Conservation (phyloP, 2,797 vertebrate species). For the Hipposideros larvatus region DNA sequence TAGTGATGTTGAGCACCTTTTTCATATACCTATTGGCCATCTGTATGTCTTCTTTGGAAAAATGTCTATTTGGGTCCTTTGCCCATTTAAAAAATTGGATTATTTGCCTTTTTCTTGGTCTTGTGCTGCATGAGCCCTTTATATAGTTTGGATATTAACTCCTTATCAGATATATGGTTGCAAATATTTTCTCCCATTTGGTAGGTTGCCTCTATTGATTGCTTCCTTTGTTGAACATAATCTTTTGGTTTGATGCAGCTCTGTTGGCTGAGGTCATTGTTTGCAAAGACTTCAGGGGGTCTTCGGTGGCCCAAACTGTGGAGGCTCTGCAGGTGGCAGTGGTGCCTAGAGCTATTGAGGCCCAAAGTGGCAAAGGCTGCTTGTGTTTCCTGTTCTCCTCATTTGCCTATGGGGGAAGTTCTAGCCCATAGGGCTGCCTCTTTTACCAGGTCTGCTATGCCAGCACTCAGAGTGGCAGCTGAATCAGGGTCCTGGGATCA, state of each 20-base stretch:
- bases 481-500: background rate
- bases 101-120: background rate
- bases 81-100: background rate
- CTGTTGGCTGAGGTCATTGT: background rate
- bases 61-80: background rate
- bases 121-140: background rate
- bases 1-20: background rate
- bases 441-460: background rate
- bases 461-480: background rate
- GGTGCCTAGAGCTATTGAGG: too few relatives aligned
- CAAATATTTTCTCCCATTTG: background rate
- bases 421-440: background rate
- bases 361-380: background rate
- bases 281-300: background rate
- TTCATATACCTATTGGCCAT: background rate
- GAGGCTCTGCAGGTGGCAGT: background rate
- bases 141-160: background rate
- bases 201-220: background rate
- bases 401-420: background rate
- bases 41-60: background rate
- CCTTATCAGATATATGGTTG: background rate
- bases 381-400: background rate
- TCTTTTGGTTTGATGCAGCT: background rate
- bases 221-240: background rate
- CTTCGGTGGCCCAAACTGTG: background rate